Conservation (phyloP, 2,797 vertebrate species). For the Sandelia bainsii region DNA sequence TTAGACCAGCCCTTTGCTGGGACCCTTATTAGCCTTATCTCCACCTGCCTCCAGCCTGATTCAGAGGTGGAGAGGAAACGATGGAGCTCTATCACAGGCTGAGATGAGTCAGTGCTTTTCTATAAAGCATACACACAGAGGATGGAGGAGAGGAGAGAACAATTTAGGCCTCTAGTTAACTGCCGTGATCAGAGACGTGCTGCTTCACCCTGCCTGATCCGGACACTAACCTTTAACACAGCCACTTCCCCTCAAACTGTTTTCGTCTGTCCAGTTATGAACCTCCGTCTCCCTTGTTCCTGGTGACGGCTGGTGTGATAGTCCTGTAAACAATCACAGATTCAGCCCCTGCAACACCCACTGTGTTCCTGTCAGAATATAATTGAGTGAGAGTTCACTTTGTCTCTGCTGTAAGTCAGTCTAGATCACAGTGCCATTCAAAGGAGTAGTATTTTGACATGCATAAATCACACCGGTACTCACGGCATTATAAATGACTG, state of each 20-base stretch:
- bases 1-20: conserved; percentile 45
- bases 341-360: conserved; percentile 35
- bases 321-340: conserved; percentile 46
- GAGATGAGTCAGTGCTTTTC: conserved; percentile 63
- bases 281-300: conserved; percentile 23
- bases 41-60: conserved; percentile 41
- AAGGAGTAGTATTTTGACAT: conserved; percentile 8
- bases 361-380: conserved; percentile 48
- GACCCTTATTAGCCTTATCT: conserved; percentile 69
- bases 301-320: conserved; percentile 18
- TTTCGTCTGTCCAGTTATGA: conserved; percentile 23
- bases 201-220: neutral
- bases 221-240: conserved; percentile 24
- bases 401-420: conserved; percentile 15
- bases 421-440: conserved; percentile 10
- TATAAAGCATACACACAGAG: conserved; percentile 10
- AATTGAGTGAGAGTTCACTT: conserved; percentile 33
- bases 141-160: neutral
- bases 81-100: conserved; percentile 56
- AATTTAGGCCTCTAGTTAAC: conserved; percentile 37
- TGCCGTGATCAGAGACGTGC: conserved; percentile 13
- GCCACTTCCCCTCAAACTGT: neutral
- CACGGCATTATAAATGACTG: neutral
- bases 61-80: conserved; percentile 51
- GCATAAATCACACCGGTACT: neutral